Evolutionary conservation across 2,797 vertebrate genomes (phyloP), one percentile per base, ranked within the genome.

Genomic region (Leptodactylus fallax): DNA sequence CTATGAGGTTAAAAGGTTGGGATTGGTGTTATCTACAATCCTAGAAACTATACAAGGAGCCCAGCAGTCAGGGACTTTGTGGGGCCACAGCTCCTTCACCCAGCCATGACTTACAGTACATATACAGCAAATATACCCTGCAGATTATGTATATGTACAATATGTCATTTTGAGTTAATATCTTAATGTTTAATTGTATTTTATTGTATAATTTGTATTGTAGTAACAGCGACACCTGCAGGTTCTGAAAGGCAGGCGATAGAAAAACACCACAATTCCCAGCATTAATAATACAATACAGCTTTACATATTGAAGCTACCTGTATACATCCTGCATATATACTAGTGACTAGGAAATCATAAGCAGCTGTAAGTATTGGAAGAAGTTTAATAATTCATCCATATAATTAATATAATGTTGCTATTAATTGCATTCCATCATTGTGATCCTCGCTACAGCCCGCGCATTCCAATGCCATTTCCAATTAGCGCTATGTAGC

Each of bases 331-430:
- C 27, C n/a, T 21, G 11, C 78, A 47, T 61, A 47, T 58, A 58
- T 45, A 63, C 36, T 27, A 23, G 7, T 55, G 74, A 7, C 51
- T 58, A 27, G 17, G 14, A 58, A 79, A 79, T 80, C 17, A n/a
- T 23, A 79, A 79, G 13, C 14, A 58, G 14, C 56, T 36, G 51
- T 23, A 21, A 55, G 60, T 45, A 58, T 45, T 36, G 55, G 23
- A 56, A 79, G 13, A 61, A 36, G 47, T 47, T 80, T 21, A 61
- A 80, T 80, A 61, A 63, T 80, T 80, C 56, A 80, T 80, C 56
- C 36, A 27, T 47, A 61, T 80, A 78, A 72, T 72, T 23, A 55
- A 78, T 23, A 55, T 79, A 79, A 79, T 71, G 53, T 60, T 74
- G 27, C 55, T 72, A 72, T 36, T 83, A 69, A 72, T 72, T 80